Conservation (phyloP, 2,888 invertebrate genomes). For the Papilio gigon region DNA sequence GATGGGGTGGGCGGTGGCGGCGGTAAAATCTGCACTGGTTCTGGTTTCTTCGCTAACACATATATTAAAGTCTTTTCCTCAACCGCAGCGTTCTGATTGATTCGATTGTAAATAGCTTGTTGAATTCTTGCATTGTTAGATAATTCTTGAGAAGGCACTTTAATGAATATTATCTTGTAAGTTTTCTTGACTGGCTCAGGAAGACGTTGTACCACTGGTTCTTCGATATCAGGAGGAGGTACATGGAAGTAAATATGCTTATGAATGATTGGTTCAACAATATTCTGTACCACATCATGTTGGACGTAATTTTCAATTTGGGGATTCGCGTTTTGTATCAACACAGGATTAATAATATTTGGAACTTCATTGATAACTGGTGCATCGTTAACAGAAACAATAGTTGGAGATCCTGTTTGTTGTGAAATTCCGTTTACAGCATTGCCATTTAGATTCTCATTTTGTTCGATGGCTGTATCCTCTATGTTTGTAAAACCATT, state of each 20-base stretch:
- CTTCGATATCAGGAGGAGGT: slow-evolving; percentile 86
- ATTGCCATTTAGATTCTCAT: neutral
- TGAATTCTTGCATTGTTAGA: slow-evolving; percentile 49
- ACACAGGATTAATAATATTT: neutral
- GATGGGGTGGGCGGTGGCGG: slow-evolving; percentile 49
- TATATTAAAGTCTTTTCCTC: slow-evolving; percentile 88
- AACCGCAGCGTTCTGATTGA: slow-evolving; percentile 75
- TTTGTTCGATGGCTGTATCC: neutral
- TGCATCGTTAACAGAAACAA: neutral
- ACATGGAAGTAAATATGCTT: slow-evolving; percentile 89
- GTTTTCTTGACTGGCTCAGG: slow-evolving; percentile 82
- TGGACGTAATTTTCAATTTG: slow-evolving; percentile 1
- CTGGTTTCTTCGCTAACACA: slow-evolving; percentile 87
- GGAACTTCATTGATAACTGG: neutral
- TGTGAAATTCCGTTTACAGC: neutral
- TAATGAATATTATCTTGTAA: slow-evolving; percentile 90
- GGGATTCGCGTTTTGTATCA: slow-evolving; percentile 9
- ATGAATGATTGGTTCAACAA: slow-evolving; percentile 75
- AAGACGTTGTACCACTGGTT: slow-evolving; percentile 75
- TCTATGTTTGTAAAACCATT: neutral
- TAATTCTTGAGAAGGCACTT: slow-evolving; percentile 86
- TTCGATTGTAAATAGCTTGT: slow-evolving; percentile 82
- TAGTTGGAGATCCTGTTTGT: neutral
- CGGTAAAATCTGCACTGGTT: slow-evolving; percentile 65
- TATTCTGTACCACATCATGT: neutral